These are phyloP conservation scores for Eupithecia tripunctaria DNA, from an alignment of 2,888 invertebrate species.

Conservation along the genomic window DNA sequence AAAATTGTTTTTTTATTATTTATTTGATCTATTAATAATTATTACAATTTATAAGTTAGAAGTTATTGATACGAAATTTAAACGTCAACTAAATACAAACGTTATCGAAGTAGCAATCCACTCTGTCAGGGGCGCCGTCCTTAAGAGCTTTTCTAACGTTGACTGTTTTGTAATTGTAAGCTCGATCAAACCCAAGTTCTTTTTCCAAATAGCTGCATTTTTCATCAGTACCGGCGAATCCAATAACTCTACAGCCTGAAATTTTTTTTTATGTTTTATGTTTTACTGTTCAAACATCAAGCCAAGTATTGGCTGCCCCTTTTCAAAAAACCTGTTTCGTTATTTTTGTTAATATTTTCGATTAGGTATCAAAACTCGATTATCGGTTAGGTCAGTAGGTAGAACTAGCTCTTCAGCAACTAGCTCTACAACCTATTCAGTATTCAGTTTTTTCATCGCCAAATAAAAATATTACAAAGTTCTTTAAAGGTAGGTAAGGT, in stretches of 20 bases:
- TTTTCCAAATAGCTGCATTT: constrained; percentile 89
- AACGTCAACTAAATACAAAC: constrained; percentile 70
- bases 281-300: not conserved
- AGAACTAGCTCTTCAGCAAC: too few relatives aligned
- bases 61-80: not conserved
- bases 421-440: too few relatives aligned
- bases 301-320: not conserved
- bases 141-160: constrained; percentile 84
- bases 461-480: too few relatives aligned
- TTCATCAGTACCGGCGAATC: constrained; percentile 88
- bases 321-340: not conserved
- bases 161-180: constrained; percentile 89
- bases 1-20: not conserved
- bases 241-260: constrained; percentile 75
- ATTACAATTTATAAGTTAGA: not conserved
- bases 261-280: too few relatives aligned
- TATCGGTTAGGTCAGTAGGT: too few relatives aligned
- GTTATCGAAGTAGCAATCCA: constrained; percentile 92
- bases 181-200: constrained; percentile 88
- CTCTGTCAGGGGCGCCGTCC: constrained; percentile 87
- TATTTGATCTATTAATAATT: too few relatives aligned
- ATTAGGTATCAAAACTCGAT: too few relatives aligned
- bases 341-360: too few relatives aligned
- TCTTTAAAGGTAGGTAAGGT: too few relatives aligned
- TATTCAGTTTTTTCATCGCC: too few relatives aligned